phyloP scores from a whole-genome alignment of 1,140 invertebrate species.

The Ctenoplectra terminalis region DNA sequence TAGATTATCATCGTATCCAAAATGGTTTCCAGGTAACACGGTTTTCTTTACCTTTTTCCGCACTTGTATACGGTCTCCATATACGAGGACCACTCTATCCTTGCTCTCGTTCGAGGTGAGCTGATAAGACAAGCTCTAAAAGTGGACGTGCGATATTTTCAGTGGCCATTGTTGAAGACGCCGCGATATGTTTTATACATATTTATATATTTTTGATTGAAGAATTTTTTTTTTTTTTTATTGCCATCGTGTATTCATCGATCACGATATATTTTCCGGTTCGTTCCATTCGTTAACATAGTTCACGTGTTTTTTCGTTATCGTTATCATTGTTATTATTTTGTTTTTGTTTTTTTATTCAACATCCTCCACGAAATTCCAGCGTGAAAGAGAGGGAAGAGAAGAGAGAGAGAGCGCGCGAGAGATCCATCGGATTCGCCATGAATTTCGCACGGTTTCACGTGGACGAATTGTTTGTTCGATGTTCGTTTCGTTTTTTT shows the following conservation, averaged over 20 bases:
- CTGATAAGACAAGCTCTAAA: slow-evolving; percentile 81
- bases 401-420: slow-evolving; percentile 30
- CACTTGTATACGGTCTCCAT: slow-evolving; percentile 85
- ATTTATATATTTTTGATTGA: slow-evolving; percentile 32
- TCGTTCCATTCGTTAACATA: not conserved
- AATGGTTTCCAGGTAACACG: slow-evolving; percentile 55
- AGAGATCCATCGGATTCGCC: slow-evolving; percentile 35
- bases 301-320: slow-evolving; percentile 2
- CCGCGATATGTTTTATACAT: slow-evolving; percentile 28
- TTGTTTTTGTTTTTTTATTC: slow-evolving; percentile 15
- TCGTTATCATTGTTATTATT: slow-evolving; percentile 8
- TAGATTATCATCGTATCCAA: slow-evolving; percentile 50
- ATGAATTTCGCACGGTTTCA: slow-evolving; percentile 46
- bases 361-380: slow-evolving; percentile 34
- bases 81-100: slow-evolving; percentile 85
- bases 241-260: slow-evolving; percentile 4
- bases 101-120: slow-evolving; percentile 81
- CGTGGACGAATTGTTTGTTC: slow-evolving; percentile 37
- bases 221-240: slow-evolving; percentile 5
- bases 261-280: not conserved
- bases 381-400: slow-evolving; percentile 28
- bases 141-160: slow-evolving; percentile 27
- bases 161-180: slow-evolving; percentile 34
- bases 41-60: slow-evolving; percentile 83
- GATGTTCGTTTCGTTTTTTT: slow-evolving; percentile 4